Conservation (phyloP, 2,888 invertebrate genomes). For the Myathropa florea region DNA sequence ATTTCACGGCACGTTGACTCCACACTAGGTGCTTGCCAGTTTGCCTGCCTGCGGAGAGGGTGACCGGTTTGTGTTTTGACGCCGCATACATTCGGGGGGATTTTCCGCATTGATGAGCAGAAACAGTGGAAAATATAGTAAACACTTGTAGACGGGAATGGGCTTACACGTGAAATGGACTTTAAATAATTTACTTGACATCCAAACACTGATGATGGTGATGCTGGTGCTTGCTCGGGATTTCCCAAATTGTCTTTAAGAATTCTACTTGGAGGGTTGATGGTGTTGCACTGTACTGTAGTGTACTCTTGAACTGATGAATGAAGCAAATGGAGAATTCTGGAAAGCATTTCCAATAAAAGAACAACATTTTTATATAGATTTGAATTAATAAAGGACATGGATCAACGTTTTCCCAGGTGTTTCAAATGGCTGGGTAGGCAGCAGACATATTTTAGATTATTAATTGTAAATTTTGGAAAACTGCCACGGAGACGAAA, state of each 20-base stretch:
- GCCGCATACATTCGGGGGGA: not conserved
- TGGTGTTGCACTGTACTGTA: no score
- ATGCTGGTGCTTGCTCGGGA: not conserved
- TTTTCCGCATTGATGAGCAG: slow-evolving; percentile 9
- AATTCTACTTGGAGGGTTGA: no score
- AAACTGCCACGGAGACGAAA: no score
- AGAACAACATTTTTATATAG: no score
- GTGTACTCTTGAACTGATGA: no score
- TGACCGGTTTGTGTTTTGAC: not conserved
- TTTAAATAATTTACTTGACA: slow-evolving; percentile 21
- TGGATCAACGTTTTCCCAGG: no score
- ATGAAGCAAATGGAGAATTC: no score
- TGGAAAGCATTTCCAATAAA: no score
- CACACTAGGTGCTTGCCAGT: not conserved
- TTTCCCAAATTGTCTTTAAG: not conserved
- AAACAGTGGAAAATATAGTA: not conserved
- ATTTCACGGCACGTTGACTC: slow-evolving; percentile 1
- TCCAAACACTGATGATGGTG: not conserved
- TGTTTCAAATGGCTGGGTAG: no score
- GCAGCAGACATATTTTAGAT: no score
- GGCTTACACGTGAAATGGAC: not conserved
- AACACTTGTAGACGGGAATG: not conserved
- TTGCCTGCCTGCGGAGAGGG: not conserved
- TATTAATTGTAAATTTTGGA: no score
- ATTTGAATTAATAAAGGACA: no score